Evolutionary conservation across 1,140 invertebrate species (phyloP).

Genomic region (Zaprionus africanus): DNA sequence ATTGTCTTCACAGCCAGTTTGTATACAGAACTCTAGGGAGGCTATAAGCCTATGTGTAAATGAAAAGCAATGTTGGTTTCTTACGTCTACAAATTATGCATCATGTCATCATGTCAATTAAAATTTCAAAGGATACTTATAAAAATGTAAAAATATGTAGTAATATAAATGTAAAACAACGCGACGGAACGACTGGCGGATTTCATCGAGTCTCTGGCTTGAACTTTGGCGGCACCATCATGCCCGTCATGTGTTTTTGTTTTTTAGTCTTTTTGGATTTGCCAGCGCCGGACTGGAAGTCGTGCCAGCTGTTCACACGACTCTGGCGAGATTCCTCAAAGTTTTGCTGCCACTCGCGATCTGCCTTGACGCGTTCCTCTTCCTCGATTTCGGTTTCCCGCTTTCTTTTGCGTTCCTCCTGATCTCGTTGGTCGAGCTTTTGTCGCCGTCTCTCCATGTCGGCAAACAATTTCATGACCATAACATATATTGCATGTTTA

Average conservation of each 20-base stretch:
- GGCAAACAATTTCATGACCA: constrained; percentile 99
- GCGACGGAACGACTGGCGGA: constrained; percentile 19
- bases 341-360: constrained; percentile 98
- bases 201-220: constrained; percentile 96
- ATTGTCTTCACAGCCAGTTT: constrained; percentile 99
- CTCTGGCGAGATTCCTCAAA: constrained; percentile 98
- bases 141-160: constrained; percentile 63
- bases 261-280: constrained; percentile 90
- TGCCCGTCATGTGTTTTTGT: constrained; percentile 87
- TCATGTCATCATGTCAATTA: constrained; percentile 57
- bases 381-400: constrained; percentile 96
- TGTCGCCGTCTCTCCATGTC: constrained; percentile 96
- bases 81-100: constrained; percentile 67
- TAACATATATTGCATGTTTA: constrained; percentile 97
- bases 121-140: constrained; percentile 71
- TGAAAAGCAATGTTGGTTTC: constrained; percentile 36
- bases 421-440: constrained; percentile 93
- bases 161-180: constrained; percentile 55
- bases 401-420: constrained; percentile 97
- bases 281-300: constrained; percentile 91
- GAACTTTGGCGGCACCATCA: constrained; percentile 96
- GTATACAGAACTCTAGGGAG: constrained; percentile 88
- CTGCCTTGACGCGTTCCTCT: constrained; percentile 94
- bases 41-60: not conserved
- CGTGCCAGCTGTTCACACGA: constrained; percentile 97